These are phyloP conservation scores for Prinia subflava DNA, from an alignment of 2,113 vertebrate species.

Conservation along the genomic window DNA sequence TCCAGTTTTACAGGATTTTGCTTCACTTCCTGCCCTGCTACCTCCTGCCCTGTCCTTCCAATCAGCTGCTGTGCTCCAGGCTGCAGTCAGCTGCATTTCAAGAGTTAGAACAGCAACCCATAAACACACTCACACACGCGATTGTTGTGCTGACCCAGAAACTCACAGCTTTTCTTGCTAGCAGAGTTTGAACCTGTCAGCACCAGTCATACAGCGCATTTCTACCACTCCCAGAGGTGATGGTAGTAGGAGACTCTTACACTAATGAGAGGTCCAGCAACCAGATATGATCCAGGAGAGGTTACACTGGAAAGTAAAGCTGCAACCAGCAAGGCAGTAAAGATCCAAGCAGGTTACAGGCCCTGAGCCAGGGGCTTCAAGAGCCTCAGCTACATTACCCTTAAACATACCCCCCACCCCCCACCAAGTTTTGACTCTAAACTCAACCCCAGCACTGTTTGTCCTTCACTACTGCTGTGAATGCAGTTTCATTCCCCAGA, in stretches of 20 bases:
- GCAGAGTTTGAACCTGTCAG: neutral
- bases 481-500: neutral
- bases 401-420: neutral
- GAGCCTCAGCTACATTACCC: neutral
- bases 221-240: neutral
- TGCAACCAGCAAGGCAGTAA: neutral
- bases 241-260: neutral
- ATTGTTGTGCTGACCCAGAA: neutral
- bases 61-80: neutral
- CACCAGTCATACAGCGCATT: neutral
- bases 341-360: neutral
- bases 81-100: neutral
- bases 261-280: neutral
- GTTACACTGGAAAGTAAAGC: neutral
- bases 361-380: neutral
- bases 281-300: neutral
- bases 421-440: neutral
- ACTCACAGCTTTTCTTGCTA: neutral
- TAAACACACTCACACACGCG: rapidly evolving
- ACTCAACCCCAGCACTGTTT: neutral
- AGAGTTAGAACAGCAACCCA: neutral
- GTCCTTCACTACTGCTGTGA: neutral
- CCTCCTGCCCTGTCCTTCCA: neutral
- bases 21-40: neutral
- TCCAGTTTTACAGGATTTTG: neutral